Percentiles rank a stretch among this genome's conserved stretches.
Evolutionary conservation across 2,113 vertebrate species (phyloP).

Genomic region (Sorex araneus): DNA sequence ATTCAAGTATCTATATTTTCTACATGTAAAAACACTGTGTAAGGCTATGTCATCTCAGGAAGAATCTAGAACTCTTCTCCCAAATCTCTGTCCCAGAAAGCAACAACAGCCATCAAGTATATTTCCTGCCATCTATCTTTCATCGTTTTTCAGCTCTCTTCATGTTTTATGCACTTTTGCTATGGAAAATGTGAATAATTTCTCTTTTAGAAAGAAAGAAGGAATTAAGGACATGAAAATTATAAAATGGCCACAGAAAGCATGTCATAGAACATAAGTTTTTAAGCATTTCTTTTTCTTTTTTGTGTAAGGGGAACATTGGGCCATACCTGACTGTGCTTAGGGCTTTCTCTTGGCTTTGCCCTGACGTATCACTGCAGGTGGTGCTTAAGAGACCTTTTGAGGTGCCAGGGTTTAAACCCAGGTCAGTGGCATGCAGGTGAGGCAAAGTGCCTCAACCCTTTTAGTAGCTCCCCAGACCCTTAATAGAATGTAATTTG

Average conservation of each 20-base stretch:
- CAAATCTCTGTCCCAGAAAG: not conserved
- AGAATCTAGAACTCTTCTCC: not conserved
- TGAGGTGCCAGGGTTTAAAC: too few relatives aligned
- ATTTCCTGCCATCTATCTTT: not conserved
- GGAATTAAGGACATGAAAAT: conserved; percentile 60
- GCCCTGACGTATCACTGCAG: too few relatives aligned
- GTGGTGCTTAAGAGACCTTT: too few relatives aligned
- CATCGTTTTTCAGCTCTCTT: not conserved
- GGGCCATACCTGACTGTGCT: too few relatives aligned
- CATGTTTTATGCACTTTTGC: not conserved
- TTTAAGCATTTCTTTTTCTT: too few relatives aligned
- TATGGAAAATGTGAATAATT: not conserved
- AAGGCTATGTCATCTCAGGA: not conserved
- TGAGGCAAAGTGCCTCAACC: too few relatives aligned
- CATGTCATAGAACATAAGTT: conserved; percentile 16
- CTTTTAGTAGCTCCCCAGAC: too few relatives aligned
- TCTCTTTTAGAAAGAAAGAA: conserved; percentile 5
- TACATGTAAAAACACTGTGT: not conserved
- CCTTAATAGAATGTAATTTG: too few relatives aligned
- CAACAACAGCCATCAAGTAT: not conserved
- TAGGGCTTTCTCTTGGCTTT: too few relatives aligned
- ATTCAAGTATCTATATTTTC: not conserved
- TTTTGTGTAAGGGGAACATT: too few relatives aligned
- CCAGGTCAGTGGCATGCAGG: too few relatives aligned
- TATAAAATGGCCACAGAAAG: conserved; percentile 50